Base-by-base conservation (phyloP, 1,140 invertebrate genomes). In the Papilio polyxenes region DNA sequence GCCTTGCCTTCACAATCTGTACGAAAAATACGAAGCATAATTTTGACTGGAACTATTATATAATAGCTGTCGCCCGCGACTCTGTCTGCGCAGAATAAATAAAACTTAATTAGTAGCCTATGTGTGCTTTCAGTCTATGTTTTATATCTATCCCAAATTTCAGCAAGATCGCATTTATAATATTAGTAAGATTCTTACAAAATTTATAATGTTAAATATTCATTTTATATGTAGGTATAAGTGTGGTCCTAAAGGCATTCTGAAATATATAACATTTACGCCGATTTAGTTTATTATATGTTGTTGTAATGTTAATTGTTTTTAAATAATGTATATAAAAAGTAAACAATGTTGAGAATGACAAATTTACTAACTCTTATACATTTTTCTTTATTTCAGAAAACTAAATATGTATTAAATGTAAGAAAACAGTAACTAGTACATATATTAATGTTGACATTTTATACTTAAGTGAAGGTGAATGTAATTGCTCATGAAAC, bases 391-490 rank as follows among this genome's bases (percentile, higher is more conserved):
- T 20, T 40, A 40, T 11, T 72, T 72, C 4, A 72, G 11, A 65
- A 65, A 37, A 65, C 23, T 65, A 9, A 11, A 10, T 65, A 65
- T 31, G 10, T 9, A 2, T 31, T 72, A 72, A 72, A 72, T 72
- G 65, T 31, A 65, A 31, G 23, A 15, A 40, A 15, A 72, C 15
- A 37, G 23, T 37, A 72, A 72, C 65, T 37, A 11, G 65, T 72
- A 72, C 31, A 72, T 72, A 40, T 37, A 72, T 72, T 72, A 5
- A n/a, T 4, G 31, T 72, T 72, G 65, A 72, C 65, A 72, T 72
- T 72, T 72, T 40, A 40, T 72, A 72, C 37, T 13, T 72, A 72
- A 72, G 65, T 72, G 65, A 72, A 72, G 65, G 65, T 31, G 31
- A 72, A 72, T 40, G 65, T 72, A 72, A 72, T 72, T 37, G 65